These are phyloP conservation scores for Chymomyza costata DNA, from an alignment of 1,140 invertebrate species.

Conservation along the genomic window DNA sequence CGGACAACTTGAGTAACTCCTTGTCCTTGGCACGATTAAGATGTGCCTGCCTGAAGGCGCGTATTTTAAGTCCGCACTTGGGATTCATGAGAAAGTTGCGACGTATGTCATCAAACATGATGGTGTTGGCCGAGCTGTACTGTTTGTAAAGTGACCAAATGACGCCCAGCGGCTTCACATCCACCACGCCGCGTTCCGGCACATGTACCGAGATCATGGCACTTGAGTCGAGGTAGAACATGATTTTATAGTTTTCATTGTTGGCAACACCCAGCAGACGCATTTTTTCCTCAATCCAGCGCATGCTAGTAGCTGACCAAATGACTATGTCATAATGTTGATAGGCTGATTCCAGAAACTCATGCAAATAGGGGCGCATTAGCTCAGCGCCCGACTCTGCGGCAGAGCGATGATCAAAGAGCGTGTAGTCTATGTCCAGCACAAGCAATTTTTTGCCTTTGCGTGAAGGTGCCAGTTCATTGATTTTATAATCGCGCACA, in stretches of 20 bases:
- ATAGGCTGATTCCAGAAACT: conserved; percentile 95
- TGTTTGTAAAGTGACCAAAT: conserved; percentile 97
- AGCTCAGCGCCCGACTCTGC: conserved; percentile 92
- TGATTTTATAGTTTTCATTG: conserved; percentile 93
- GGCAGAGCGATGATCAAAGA: conserved; percentile 95
- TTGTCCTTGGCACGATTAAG: conserved; percentile 88
- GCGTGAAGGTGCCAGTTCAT: conserved; percentile 87
- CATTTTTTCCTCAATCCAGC: conserved; percentile 99
- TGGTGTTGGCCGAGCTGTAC: conserved; percentile 93
- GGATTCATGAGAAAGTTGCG: conserved; percentile 99
- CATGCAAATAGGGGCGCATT: conserved; percentile 96
- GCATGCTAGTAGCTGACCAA: conserved; percentile 98
- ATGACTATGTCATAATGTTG: conserved; percentile 91
- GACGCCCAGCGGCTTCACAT: conserved; percentile 96
- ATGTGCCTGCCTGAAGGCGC: conserved; percentile 93
- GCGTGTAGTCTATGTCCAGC: conserved; percentile 97
- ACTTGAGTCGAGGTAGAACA: conserved; percentile 91
- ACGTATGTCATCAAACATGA: conserved; percentile 99
- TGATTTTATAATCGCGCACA: conserved; percentile 91
- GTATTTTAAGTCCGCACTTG: conserved; percentile 92
- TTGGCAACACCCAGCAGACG: conserved; percentile 89
- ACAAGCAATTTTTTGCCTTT: conserved; percentile 93
- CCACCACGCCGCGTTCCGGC: conserved; percentile 76
- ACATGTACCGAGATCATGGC: conserved; percentile 97
- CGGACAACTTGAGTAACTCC: conserved; percentile 88